A percentile compares a stretch with the other conserved stretches of the same genome.
Evolutionary conservation across 2,888 invertebrate genomes (phyloP).

Genomic region (Campoplex capitator): DNA sequence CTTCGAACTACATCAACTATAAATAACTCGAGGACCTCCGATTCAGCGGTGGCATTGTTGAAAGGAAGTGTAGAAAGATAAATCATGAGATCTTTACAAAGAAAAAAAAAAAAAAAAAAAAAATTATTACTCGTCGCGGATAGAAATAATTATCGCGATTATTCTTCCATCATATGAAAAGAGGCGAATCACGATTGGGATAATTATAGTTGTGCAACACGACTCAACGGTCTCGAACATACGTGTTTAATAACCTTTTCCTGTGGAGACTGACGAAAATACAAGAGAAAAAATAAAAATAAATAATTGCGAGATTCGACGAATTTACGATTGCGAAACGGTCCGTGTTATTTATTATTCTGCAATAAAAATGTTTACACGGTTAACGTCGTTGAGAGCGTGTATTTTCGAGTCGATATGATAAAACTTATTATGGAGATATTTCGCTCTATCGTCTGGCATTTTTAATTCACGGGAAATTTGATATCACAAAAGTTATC

Average conservation of each 20-base stretch:
- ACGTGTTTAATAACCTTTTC: neutral
- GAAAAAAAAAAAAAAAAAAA: neutral
- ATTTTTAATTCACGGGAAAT: neutral
- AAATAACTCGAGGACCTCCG: neutral
- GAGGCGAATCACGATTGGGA: neutral
- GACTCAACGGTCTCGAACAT: neutral
- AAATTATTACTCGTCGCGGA: neutral
- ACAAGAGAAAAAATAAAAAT: neutral
- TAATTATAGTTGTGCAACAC: conserved; percentile 3
- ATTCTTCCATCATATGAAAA: neutral
- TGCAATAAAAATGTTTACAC: neutral
- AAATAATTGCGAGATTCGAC: conserved; percentile 18
- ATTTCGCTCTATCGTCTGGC: neutral
- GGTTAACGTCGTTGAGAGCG: neutral
- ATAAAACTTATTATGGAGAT: neutral
- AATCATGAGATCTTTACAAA: neutral
- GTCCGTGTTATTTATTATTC: neutral
- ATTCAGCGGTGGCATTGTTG: neutral
- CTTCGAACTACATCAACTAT: neutral
- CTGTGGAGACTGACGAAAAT: neutral
- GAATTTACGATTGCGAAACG: conserved; percentile 6
- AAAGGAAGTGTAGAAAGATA: neutral
- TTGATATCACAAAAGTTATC: neutral
- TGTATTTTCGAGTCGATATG: neutral
- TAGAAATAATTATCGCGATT: neutral